phyloP scores from a whole-genome alignment of 2,888 invertebrate species.

The Poecilus cupreus region DNA sequence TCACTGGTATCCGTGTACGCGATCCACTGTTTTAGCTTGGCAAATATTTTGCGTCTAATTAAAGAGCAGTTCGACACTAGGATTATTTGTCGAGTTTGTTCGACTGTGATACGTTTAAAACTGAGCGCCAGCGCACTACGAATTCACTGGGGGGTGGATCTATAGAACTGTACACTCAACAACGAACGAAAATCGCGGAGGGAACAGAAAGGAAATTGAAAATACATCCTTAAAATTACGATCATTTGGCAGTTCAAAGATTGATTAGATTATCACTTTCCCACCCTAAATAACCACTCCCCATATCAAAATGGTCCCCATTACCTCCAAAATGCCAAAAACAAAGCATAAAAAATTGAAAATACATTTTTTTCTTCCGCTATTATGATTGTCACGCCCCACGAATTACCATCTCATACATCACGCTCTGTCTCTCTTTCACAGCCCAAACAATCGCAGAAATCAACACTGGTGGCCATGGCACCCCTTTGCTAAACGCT shows the following conservation, averaged over 20 bases:
- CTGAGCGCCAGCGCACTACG: conserved; percentile 10
- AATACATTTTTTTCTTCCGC: conserved; percentile 40
- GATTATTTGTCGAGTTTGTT: conserved; percentile 58
- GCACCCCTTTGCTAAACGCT: conserved; percentile 45
- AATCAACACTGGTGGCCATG: conserved; percentile 19
- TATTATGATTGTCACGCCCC: conserved; percentile 51
- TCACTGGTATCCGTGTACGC: conserved; percentile 34
- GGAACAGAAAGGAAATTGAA: not conserved
- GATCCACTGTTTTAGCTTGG: conserved; percentile 59
- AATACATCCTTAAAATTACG: not conserved
- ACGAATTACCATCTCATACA: conserved; percentile 47
- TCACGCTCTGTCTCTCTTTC: conserved; percentile 1
- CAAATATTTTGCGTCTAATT: conserved; percentile 60
- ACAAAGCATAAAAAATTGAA: conserved; percentile 28
- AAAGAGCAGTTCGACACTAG: conserved; percentile 60
- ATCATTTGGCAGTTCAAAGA: conserved; percentile 13
- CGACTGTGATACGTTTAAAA: conserved; percentile 54
- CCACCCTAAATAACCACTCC: not conserved
- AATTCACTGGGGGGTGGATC: conserved; percentile 13
- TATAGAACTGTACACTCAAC: not conserved
- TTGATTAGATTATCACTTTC: conserved; percentile 42
- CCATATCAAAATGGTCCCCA: conserved; percentile 9
- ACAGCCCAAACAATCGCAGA: conserved; percentile 22
- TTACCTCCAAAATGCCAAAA: not conserved
- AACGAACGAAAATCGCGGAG: not conserved